Base-by-base conservation (phyloP, 2,797 vertebrate species). In the Artibeus jamaicensis region DNA sequence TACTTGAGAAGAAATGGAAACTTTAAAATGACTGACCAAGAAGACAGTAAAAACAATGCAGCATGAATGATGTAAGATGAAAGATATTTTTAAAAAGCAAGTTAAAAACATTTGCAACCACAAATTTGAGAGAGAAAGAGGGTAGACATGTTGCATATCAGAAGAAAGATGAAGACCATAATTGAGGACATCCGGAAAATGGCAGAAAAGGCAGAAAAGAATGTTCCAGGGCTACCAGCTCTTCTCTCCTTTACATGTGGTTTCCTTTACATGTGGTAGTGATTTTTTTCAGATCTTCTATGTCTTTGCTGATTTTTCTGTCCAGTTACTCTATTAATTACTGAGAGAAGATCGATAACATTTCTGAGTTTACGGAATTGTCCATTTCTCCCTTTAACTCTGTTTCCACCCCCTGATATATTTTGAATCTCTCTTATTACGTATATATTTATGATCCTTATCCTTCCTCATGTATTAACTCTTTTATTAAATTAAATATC, bases 51-150 rank as follows among this genome's bases (percentile, higher is more conserved):
- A 57, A 39, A 50, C 46, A 71, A 62, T 18, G 10, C 26, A 79
- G 3, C n/a, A 34, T 62, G 91, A 91, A 76, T 84, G 68, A 86
- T 86, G 22, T 78, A 83, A 91, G 55, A 94, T 70, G 70, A 96
- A 77, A 53, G 26, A 39, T 67, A 76, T 70, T 93, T 93, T 96
- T 86, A 22, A 78, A 81, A 57, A 92, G 68, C 37, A 95, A 96
- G 89, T 89, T 79, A 83, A 96, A 96, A 93, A 93, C 76, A 89
- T 73, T 97, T 94, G 77, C 62, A 85, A 74, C 79, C 91, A 95
- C 84, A 96, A 81, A 79, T 94, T 86, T 73, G 65, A 91, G 46
- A 21, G 48, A 4, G 29, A 79, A 81, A 22, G 73, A 68, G 53
- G 42, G 39, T 85, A 93, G 93, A 83, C 81, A 94, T 48, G 21